Evolutionary conservation across 2,113 vertebrate species (phyloP).

Genomic region (Sigmodon hispidus): DNA sequence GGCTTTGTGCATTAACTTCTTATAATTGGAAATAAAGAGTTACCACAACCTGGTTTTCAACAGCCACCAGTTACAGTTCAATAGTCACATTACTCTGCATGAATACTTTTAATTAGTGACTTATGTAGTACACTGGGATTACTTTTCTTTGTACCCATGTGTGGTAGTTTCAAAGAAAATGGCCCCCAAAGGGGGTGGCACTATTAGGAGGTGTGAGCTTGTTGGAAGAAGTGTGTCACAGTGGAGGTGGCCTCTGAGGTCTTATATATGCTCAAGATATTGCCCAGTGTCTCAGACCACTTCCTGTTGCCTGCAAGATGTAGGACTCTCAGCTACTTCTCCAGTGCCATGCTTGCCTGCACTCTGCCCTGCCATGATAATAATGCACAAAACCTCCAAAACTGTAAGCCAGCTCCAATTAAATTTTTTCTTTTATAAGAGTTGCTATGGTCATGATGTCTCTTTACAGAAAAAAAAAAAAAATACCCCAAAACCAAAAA

Average conservation of each 20-base stretch:
- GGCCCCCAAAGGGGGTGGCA: neutral
- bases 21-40: constrained; percentile 48
- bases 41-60: neutral
- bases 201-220: neutral
- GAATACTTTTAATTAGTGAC: constrained; percentile 24
- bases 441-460: neutral
- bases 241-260: neutral
- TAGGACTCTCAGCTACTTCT: neutral
- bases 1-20: constrained; percentile 4
- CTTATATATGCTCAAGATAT: neutral
- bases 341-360: neutral
- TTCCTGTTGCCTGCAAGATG: neutral
- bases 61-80: neutral
- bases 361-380: neutral
- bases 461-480: too few species aligned
- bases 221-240: neutral
- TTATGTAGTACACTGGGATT: neutral
- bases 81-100: constrained; percentile 31
- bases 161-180: neutral
- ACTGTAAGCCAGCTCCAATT: neutral
- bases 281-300: neutral
- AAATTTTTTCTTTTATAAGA: neutral
- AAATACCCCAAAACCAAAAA: too few species aligned
- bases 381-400: neutral
- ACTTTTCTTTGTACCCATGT: neutral